These are phyloP conservation scores for Spodoptera littoralis DNA, from an alignment of 2,888 invertebrate species.

Conservation along the genomic window DNA sequence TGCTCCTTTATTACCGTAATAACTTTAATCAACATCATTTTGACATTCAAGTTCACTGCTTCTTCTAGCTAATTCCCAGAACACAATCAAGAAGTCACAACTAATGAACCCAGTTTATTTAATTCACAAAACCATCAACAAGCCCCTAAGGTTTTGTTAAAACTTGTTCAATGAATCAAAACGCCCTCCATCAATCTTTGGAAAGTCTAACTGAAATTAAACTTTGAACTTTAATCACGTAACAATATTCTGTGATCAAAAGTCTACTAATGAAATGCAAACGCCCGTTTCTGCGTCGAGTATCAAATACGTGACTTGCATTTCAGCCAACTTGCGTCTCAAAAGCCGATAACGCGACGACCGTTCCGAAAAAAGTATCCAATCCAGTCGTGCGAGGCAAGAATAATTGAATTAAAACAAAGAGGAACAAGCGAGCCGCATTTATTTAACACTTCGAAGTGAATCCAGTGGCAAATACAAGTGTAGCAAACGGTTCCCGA, in stretches of 20 bases:
- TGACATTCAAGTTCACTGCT: too few species aligned
- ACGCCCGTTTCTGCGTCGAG: conserved; percentile 48
- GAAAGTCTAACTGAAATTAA: conserved; percentile 48
- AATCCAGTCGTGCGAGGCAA: conserved; percentile 58
- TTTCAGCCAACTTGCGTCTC: conserved; percentile 47
- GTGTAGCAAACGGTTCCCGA: conserved; percentile 72
- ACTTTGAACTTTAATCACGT: conserved; percentile 52
- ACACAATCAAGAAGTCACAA: conserved; percentile 27
- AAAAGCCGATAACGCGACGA: conserved; percentile 51
- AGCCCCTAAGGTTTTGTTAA: conserved; percentile 23
- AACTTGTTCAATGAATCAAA: conserved; percentile 48
- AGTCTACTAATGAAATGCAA: conserved; percentile 59
- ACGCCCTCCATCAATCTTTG: conserved; percentile 38
- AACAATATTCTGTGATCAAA: conserved; percentile 58
- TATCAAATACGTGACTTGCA: conserved; percentile 58
- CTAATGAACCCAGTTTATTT: conserved; percentile 17
- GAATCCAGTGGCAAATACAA: conserved; percentile 73
- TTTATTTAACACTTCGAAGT: conserved; percentile 71
- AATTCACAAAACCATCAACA: conserved; percentile 23
- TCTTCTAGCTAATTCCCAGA: conserved; percentile 1
- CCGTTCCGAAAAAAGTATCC: conserved; percentile 55
- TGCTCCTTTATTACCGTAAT: too few species aligned
- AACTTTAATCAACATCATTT: too few species aligned
- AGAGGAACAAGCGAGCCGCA: conserved; percentile 60
- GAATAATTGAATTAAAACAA: conserved; percentile 69